Evolutionary conservation across 2,797 vertebrate species (phyloP).

Genomic region (Crocodylus rhombifer): DNA sequence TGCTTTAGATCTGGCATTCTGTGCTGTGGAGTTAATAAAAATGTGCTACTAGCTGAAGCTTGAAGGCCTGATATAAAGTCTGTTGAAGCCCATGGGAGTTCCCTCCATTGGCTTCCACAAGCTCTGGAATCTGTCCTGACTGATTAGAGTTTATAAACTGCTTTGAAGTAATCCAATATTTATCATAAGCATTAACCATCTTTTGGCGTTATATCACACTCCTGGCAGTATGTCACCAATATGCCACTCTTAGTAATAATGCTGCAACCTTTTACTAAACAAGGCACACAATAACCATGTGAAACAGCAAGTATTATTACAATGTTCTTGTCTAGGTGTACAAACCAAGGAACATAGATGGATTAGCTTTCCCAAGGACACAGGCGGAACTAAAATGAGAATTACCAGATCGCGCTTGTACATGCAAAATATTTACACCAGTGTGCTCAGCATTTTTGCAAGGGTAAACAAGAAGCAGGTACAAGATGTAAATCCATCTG

Average conservation of each 20-base stretch:
- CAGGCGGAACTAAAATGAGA: neutral
- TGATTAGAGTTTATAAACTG: neutral
- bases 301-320: rapidly evolving
- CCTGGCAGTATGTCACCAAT: rapidly evolving
- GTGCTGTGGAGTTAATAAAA: neutral
- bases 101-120: neutral
- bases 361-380: neutral
- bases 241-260: neutral
- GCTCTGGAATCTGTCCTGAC: neutral
- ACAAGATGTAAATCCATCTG: no score
- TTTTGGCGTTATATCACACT: rapidly evolving
- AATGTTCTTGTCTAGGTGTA: rapidly evolving
- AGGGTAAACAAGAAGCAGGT: no score
- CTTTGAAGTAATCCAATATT: rapidly evolving
- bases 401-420: neutral
- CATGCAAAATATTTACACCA: no score
- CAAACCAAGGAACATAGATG: neutral
- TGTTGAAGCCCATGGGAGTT: neutral
- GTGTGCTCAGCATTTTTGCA: no score
- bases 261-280: neutral
- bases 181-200: rapidly evolving
- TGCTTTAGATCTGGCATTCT: neutral
- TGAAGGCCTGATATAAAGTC: neutral
- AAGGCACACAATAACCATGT: neutral
- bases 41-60: neutral